Conservation (phyloP, 2,888 invertebrate species). For the Neelides folsomi region DNA sequence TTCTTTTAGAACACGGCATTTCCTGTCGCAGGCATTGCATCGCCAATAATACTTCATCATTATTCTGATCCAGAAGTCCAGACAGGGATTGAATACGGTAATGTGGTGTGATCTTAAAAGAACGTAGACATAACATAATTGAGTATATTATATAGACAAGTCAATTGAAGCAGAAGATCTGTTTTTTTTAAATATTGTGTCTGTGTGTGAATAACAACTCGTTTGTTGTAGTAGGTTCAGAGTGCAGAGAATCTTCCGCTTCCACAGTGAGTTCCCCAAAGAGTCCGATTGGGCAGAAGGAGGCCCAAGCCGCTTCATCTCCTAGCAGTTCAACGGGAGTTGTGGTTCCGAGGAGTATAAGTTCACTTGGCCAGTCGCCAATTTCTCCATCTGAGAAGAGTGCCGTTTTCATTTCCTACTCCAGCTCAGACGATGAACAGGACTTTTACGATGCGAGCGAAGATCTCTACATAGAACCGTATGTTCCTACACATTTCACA, state of each 20-base stretch:
- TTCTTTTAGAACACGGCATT: constrained; percentile 30
- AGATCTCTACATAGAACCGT: constrained; percentile 35
- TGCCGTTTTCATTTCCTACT: constrained; percentile 59
- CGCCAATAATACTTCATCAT: constrained; percentile 25
- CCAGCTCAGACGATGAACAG: constrained; percentile 89
- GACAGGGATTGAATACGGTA: constrained; percentile 14
- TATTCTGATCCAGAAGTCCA: constrained; percentile 32
- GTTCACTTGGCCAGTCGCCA: constrained; percentile 15
- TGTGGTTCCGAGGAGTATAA: too few species aligned
- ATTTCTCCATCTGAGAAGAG: constrained; percentile 30
- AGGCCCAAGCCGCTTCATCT: not conserved
- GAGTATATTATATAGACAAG: too few species aligned
- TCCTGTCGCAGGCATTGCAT: constrained; percentile 23
- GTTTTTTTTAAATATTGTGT: constrained; percentile 3
- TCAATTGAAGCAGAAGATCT: not conserved
- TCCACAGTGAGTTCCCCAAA: not conserved
- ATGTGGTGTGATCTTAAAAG: not conserved
- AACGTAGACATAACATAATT: not conserved
- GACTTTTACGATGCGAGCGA: constrained; percentile 80
- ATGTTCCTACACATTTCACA: not conserved
- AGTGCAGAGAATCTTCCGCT: constrained; percentile 23
- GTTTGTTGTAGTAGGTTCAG: constrained; percentile 17
- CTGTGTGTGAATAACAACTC: constrained; percentile 9
- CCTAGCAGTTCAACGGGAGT: too few species aligned
- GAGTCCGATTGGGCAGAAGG: not conserved